phyloP scores from a whole-genome alignment of 2,888 invertebrate genomes.

The Keiferia lycopersicella region DNA sequence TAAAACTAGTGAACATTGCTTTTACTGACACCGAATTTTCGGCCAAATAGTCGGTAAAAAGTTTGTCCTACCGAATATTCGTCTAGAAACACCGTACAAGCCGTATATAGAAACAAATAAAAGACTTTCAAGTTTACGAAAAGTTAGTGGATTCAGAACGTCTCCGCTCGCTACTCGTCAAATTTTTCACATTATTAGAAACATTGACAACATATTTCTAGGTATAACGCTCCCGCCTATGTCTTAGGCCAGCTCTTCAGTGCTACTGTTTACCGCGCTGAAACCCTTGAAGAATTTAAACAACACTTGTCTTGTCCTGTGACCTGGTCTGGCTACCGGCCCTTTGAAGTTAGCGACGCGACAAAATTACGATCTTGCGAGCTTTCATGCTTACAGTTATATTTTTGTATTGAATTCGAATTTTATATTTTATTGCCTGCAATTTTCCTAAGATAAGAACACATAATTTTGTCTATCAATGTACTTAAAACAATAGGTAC shows the following conservation, averaged over 20 bases:
- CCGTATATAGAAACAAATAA: too few species aligned
- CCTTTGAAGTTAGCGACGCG: slow-evolving; percentile 75
- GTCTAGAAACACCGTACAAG: too few species aligned
- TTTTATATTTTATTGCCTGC: too few species aligned
- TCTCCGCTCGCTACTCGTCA: background rate
- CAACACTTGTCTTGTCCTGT: slow-evolving; percentile 51
- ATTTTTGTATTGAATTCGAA: background rate
- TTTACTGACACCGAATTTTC: too few species aligned
- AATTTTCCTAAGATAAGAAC: too few species aligned
- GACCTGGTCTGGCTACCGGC: slow-evolving; percentile 50
- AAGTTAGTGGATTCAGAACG: too few species aligned
- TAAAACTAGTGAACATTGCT: too few species aligned
- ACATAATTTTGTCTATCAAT: too few species aligned
- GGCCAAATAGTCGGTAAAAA: too few species aligned
- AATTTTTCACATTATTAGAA: background rate
- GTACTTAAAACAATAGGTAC: too few species aligned
- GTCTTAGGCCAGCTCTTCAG: slow-evolving; percentile 39
- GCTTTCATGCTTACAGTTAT: background rate
- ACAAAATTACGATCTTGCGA: background rate
- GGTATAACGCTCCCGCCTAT: slow-evolving; percentile 21
- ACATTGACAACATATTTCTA: background rate
- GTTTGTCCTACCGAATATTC: too few species aligned
- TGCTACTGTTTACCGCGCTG: slow-evolving; percentile 72
- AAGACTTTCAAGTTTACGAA: too few species aligned
- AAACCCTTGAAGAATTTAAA: slow-evolving; percentile 75